phyloP scores from a whole-genome alignment of 2,888 invertebrate species.

The Pristionchus maxplancki region DNA sequence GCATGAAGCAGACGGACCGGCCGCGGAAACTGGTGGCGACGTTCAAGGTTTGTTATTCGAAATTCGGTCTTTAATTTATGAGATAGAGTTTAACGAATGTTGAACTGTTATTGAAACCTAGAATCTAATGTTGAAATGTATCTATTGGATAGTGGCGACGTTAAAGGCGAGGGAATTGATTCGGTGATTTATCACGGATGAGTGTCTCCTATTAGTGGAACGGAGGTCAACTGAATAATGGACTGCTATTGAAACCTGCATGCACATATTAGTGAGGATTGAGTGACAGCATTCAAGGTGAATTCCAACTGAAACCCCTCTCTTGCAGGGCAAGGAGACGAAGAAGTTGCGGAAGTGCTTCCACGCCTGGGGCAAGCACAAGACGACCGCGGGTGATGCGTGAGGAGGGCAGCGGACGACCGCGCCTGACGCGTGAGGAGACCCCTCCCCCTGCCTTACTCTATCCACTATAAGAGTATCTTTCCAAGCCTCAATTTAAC shows the following conservation, averaged over 20 bases:
- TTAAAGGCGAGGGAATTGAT: too few relatives aligned
- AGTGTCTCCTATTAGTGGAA: too few relatives aligned
- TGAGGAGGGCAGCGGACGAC: constrained; percentile 41
- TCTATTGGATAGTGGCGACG: too few relatives aligned
- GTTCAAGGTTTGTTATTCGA: constrained; percentile 82
- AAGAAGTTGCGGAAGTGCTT: constrained; percentile 96
- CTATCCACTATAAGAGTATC: neutral
- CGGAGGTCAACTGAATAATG: too few relatives aligned
- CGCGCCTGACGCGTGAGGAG: too few relatives aligned
- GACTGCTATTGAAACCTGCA: too few relatives aligned
- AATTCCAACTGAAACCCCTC: neutral
- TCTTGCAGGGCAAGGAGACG: constrained; percentile 88
- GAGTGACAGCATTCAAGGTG: too few relatives aligned
- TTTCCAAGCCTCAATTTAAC: neutral
- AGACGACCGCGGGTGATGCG: constrained; percentile 83
- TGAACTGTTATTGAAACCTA: neutral
- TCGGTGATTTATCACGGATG: too few relatives aligned
- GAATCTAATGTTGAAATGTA: neutral
- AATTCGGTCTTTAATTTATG: neutral
- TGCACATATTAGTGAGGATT: too few relatives aligned
- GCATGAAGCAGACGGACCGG: constrained; percentile 92
- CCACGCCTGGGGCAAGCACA: constrained; percentile 97
- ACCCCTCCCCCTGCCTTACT: too few relatives aligned
- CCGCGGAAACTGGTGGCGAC: constrained; percentile 94
- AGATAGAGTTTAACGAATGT: neutral